Evolutionary conservation across 2,113 vertebrate genomes (phyloP), one percentile per base, ranked within the genome.

Genomic region (Rhinolophus ferrumequinum): DNA sequence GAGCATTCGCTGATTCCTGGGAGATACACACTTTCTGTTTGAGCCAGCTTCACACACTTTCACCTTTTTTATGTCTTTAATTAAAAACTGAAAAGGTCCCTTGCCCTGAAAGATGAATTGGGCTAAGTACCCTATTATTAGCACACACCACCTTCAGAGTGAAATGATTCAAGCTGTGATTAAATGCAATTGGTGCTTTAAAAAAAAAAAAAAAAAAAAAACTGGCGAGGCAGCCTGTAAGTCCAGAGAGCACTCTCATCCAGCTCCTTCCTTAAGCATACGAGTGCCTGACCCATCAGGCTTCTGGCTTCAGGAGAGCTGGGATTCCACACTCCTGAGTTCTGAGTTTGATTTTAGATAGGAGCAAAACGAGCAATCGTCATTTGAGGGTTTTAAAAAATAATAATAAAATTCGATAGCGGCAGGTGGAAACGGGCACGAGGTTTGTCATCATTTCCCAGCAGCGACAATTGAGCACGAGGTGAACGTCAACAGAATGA

Each of bases 141-240:
- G 98, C 97, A 97, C 96, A 94, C 98, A 98, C 98, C 90, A 82
- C 88, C 96, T 98, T 97, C 96, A 90, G 96, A 98, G 97, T 96
- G 98, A 98, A 98, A 98, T 98, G 98, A 98, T 98, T 99, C 98
- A 99, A 98, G 98, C 99, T 98, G 98, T 98, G 98, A 98, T 99
- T 98, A 99, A 98, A 98, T 97, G 97, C 98, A 98, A 98, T 89
- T 96, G 97, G 96, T 98, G 98, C 98, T 98, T 54, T 96, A 98
- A 97, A 98, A 98, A 50, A 50, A 50, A 12, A 13, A 50, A 47
- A 47, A 98, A 97, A 98, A 98, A 50, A 50, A 50, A 12, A 13
- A 50, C n/a, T n/a, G 98, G 98, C 97, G 96, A 95, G 98, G 98
- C 97, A 98, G 97, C 96, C 99, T 98, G 89, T 98, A 98, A 98